phyloP scores from a whole-genome alignment of 2,888 invertebrate genomes.

The Aleiodes testaceus region DNA sequence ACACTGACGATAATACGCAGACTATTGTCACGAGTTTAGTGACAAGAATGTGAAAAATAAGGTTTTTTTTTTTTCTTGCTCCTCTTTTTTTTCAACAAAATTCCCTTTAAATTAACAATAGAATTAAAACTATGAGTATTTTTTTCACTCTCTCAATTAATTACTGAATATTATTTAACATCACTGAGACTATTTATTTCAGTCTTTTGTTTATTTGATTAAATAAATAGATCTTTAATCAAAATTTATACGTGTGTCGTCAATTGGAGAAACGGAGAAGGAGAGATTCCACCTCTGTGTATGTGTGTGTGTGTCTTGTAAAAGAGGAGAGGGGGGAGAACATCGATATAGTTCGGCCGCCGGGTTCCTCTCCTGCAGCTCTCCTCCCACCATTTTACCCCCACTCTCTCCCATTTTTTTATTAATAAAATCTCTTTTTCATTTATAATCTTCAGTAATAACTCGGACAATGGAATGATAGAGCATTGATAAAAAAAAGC shows the following conservation, averaged over 20 bases:
- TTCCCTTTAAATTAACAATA: not conserved
- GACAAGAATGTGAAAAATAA: not conserved
- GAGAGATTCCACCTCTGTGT: conserved; percentile 39
- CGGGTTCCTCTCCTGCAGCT: no score
- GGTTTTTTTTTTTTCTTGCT: no score
- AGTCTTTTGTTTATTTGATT: not conserved
- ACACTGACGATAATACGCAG: not conserved
- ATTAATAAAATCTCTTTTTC: no score
- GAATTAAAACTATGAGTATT: not conserved
- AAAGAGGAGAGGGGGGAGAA: conserved; percentile 35
- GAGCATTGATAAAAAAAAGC: conserved; percentile 40
- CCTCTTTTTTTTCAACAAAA: not conserved
- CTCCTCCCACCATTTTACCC: no score
- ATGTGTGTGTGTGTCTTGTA: conserved; percentile 9
- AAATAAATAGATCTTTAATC: conserved; percentile 1
- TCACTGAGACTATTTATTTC: conserved; percentile 4
- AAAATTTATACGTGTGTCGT: conserved; percentile 4
- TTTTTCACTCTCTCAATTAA: not conserved
- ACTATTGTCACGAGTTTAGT: not conserved
- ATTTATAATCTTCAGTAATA: no score
- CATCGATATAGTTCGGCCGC: not conserved
- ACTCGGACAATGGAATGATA: not conserved
- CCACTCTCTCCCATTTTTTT: no score
- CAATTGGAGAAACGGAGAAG: conserved; percentile 21
- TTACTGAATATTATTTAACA: conserved; percentile 4